Base-by-base conservation (phyloP, 2,113 vertebrate genomes). In the Planiliza haematocheilus region DNA sequence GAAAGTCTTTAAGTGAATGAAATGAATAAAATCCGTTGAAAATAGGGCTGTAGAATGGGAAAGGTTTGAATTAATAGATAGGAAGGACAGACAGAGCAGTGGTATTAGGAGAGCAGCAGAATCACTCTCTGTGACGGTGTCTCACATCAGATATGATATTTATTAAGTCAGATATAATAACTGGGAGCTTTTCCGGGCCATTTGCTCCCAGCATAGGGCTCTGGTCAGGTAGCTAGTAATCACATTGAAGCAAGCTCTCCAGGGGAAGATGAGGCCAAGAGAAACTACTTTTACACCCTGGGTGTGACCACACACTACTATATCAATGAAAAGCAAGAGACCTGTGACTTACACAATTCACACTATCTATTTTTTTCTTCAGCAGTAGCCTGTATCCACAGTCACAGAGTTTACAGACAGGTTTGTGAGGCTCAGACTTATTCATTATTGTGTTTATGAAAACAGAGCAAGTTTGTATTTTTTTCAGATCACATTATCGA, bases 131-230 rank as follows among this genome's bases (percentile, higher is more conserved):
- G 10, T 50, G 24, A 56, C 74, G 64, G 61, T 77, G 21, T 56
- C 73, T 70, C 48, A 64, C 57, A 72, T 71, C 65, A 48, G 45
- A 67, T 70, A 53, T 51, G 58, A 68, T 77, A 79, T 84, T 79
- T 67, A 63, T 82, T 75, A 64, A 68, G 77, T 81, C 71, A 74
- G 68, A 65, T 71, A 10, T 69, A 76, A 82, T 86, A 63, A 62
- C 83, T 70, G 12, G 57, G 30, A 72, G 70, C 51, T 55, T 79
- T 74, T 80, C 68, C 55, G 41, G 52, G 56, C 51, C 38, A 37
- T 70, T 70, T 77, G 63, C 30, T 38, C 74, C 18, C 24, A 57
- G 77, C 14, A 16, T 34, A 76, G 59, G 7, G n/a, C 55, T 8
- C 36, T 9, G 55, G 38, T 68, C 61, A 52, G 50, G 57, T 49